These are phyloP conservation scores for Myiozetetes cayanensis DNA, from an alignment of 2,113 vertebrate genomes.

Conservation along the genomic window DNA sequence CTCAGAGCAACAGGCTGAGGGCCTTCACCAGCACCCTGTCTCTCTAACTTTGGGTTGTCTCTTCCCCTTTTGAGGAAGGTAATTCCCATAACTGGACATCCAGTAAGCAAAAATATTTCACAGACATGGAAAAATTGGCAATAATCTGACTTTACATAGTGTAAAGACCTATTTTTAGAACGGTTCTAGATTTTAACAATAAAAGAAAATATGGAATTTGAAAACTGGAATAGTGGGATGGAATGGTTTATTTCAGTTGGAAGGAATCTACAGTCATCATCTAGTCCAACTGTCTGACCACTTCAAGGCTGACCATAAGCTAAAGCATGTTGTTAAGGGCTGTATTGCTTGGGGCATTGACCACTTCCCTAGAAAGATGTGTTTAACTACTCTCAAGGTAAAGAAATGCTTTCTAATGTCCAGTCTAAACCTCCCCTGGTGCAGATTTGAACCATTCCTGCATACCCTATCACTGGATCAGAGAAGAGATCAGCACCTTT, in stretches of 20 bases:
- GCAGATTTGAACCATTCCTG: neutral
- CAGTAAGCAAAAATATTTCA: neutral
- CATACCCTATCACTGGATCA: fast-evolving
- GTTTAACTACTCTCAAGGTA: neutral
- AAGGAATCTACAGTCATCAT: neutral
- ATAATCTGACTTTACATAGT: neutral
- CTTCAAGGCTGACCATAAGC: neutral
- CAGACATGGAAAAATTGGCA: neutral
- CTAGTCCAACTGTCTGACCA: neutral
- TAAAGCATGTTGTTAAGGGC: neutral
- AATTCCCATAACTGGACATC: neutral
- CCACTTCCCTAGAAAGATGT: neutral
- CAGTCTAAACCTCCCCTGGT: neutral
- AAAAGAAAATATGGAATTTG: neutral
- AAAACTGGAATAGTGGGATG: neutral
- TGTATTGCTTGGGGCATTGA: neutral
- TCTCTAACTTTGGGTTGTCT: neutral
- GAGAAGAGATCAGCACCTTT: neutral
- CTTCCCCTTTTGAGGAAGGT: neutral
- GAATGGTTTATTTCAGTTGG: neutral
- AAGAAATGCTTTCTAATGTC: neutral
- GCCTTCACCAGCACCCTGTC: neutral
- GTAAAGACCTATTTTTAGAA: neutral
- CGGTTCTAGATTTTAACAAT: neutral
- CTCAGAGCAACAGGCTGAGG: neutral